Percentiles rank a stretch among this genome's conserved stretches.
Conservation (phyloP, 1,140 invertebrate genomes). For the Prorops nasuta region DNA sequence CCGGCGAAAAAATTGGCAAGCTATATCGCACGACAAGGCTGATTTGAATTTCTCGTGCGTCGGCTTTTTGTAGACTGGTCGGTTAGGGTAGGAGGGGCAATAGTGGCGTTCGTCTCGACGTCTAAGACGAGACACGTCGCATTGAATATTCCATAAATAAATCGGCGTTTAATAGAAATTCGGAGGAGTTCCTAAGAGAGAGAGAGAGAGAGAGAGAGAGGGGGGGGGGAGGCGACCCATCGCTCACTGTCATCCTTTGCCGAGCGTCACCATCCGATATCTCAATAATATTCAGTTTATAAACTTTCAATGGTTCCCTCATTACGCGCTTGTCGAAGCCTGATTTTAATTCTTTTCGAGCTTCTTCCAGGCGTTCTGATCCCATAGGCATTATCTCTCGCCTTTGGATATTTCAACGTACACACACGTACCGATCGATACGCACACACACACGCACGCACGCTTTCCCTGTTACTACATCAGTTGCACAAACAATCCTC, state of each 20-base stretch:
- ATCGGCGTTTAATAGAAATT: slow-evolving; percentile 55
- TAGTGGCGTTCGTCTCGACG: too few relatives aligned
- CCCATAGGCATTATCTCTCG: too few relatives aligned
- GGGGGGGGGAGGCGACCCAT: slow-evolving; percentile 31
- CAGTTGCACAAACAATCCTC: too few relatives aligned
- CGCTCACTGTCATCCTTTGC: slow-evolving; percentile 47
- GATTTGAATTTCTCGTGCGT: slow-evolving; percentile 40
- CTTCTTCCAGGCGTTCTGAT: too few relatives aligned
- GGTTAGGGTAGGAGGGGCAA: too few relatives aligned
- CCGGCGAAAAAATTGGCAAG: slow-evolving; percentile 2
- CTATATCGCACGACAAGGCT: slow-evolving; percentile 12
- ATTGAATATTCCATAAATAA: slow-evolving; percentile 56
- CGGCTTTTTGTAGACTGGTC: too few relatives aligned
- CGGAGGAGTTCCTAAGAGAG: slow-evolving; percentile 18
- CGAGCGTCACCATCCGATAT: slow-evolving; percentile 29
- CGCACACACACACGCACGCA: too few relatives aligned
- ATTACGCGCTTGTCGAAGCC: slow-evolving; percentile 24
- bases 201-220: neutral
- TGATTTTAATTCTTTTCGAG: neutral
- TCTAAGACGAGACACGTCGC: slow-evolving; percentile 22
- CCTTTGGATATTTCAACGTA: too few relatives aligned
- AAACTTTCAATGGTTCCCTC: slow-evolving; percentile 42
- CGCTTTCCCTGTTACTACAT: too few relatives aligned
- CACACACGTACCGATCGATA: too few relatives aligned
- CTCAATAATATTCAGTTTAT: slow-evolving; percentile 55